Evolutionary conservation across 1,140 invertebrate genomes (phyloP).

Genomic region (Drosophila suzukii): DNA sequence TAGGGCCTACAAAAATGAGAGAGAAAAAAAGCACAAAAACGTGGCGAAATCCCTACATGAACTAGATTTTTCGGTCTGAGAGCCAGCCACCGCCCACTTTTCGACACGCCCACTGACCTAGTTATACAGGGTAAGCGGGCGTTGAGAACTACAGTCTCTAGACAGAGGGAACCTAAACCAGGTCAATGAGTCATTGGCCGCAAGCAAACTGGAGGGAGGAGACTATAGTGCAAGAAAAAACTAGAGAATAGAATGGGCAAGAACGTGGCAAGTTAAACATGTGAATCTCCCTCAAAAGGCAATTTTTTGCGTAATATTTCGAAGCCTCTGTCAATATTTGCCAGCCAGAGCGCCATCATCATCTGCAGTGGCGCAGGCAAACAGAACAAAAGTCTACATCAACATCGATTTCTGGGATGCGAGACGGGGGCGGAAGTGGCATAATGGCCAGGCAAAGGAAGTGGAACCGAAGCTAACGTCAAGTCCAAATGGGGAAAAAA

Average conservation of each 20-base stretch:
- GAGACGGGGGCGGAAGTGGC: constrained; percentile 3
- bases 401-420: constrained; percentile 14
- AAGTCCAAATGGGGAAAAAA: constrained; percentile 52
- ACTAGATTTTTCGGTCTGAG: constrained; percentile 67
- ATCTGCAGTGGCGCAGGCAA: constrained; percentile 28
- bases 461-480: constrained; percentile 15
- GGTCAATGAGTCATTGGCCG: constrained; percentile 80
- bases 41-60: constrained; percentile 36
- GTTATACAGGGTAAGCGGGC: constrained; percentile 33
- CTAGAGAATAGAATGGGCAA: constrained; percentile 15
- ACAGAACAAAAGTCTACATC: constrained; percentile 49
- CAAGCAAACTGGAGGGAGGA: constrained; percentile 1
- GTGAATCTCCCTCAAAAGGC: constrained; percentile 37
- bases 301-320: constrained; percentile 73
- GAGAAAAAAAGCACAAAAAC: too few species aligned
- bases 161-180: constrained; percentile 47
- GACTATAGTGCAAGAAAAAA: constrained; percentile 1
- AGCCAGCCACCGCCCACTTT: constrained; percentile 8
- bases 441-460: background rate
- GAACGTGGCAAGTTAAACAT: constrained; percentile 19
- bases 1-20: constrained; percentile 11
- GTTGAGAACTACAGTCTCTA: constrained; percentile 32
- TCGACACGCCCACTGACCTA: constrained; percentile 65
- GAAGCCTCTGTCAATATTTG: constrained; percentile 82
- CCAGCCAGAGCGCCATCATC: constrained; percentile 48